phyloP scores from a whole-genome alignment of 2,888 invertebrate species.

The Piscicola geometra region DNA sequence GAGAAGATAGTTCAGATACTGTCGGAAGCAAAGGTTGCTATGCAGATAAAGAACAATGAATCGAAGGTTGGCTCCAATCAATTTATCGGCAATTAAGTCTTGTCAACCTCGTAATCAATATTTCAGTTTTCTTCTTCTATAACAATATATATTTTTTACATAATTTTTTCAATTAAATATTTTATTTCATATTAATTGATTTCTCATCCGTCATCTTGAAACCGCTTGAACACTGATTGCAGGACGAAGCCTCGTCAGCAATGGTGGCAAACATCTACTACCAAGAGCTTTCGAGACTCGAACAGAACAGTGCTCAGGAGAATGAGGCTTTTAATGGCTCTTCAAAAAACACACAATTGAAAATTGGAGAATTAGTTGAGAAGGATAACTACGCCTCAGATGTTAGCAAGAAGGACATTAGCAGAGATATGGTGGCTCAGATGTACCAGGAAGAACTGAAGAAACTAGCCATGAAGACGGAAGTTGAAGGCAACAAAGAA shows the following conservation, averaged over 20 bases:
- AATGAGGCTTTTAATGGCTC: neutral
- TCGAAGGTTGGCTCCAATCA: conserved; percentile 49
- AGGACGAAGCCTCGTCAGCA: conserved; percentile 50
- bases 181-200: neutral
- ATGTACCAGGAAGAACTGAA: conserved; percentile 67
- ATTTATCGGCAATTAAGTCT: neutral
- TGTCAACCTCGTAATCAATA: neutral
- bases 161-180: neutral
- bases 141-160: neutral
- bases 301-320: conserved; percentile 16
- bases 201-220: neutral
- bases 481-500: conserved; percentile 53
- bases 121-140: neutral
- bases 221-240: conserved; percentile 30
- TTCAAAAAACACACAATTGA: neutral
- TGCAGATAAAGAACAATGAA: conserved; percentile 57
- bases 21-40: conserved; percentile 83
- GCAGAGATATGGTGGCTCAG: conserved; percentile 68
- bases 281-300: conserved; percentile 71
- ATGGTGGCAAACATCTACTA: conserved; percentile 54
- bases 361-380: neutral
- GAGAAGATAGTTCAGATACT: conserved; percentile 89
- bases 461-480: conserved; percentile 65
- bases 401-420: conserved; percentile 71
- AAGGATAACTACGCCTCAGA: neutral